These are phyloP conservation scores for Atta cephalotes DNA, from an alignment of 1,140 invertebrate genomes.

Conservation along the genomic window DNA sequence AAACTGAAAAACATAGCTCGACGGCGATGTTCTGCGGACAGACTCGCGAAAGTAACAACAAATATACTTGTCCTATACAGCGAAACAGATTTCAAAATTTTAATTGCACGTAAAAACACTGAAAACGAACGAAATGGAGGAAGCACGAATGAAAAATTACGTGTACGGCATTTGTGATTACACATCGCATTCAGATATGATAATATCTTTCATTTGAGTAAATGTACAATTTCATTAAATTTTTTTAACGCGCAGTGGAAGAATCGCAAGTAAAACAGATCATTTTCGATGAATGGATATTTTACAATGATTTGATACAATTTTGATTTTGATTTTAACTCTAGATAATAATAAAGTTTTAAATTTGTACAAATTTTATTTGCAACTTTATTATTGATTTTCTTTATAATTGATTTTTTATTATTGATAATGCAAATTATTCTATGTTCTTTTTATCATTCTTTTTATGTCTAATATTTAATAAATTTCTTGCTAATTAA, in stretches of 20 bases:
- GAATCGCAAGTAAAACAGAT: neutral
- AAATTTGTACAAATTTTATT: neutral
- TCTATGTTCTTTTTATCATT: neutral
- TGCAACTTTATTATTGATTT: neutral
- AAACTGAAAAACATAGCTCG: slow-evolving; percentile 40
- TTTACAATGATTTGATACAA: neutral
- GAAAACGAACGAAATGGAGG: slow-evolving; percentile 3
- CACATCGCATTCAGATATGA: neutral
- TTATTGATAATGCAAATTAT: neutral
- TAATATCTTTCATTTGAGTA: slow-evolving; percentile 38
- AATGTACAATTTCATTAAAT: slow-evolving; percentile 10
- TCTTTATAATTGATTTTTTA: neutral
- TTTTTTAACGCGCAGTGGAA: neutral
- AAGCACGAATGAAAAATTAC: slow-evolving; percentile 3
- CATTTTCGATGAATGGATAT: neutral
- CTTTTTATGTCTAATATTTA: too few species aligned
- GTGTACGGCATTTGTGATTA: neutral
- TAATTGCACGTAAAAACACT: neutral
- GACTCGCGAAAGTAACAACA: slow-evolving; percentile 45
- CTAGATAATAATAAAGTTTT: neutral
- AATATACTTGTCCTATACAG: slow-evolving; percentile 17
- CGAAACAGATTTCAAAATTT: slow-evolving; percentile 59
- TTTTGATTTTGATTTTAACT: neutral
- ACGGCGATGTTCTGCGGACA: slow-evolving; percentile 8
- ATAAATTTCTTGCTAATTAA: neutral